These are phyloP conservation scores for Thumatha senex DNA, from an alignment of 2,888 invertebrate genomes.

Conservation along the genomic window DNA sequence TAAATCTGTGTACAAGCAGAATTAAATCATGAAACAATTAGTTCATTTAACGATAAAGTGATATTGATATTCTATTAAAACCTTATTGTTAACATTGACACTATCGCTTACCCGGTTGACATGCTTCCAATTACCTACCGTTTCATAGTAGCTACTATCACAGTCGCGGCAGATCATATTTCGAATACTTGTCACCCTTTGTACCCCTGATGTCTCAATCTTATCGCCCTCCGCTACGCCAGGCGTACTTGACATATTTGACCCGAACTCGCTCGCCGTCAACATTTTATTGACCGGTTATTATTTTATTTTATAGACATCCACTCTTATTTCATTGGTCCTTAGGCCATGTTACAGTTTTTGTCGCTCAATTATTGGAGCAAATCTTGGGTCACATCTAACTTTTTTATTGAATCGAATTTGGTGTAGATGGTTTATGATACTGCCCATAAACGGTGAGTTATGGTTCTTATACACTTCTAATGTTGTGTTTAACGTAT, in stretches of 20 bases:
- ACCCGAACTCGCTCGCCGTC: slow-evolving; percentile 53
- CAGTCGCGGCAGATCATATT: slow-evolving; percentile 72
- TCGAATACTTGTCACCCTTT: slow-evolving; percentile 68
- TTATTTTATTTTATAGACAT: slow-evolving; percentile 82
- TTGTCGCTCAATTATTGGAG: slow-evolving; percentile 73
- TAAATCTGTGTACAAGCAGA: no score
- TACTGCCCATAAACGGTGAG: slow-evolving; percentile 58
- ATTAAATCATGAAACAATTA: background rate
- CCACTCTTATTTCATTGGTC: slow-evolving; percentile 79
- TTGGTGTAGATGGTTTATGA: slow-evolving; percentile 57
- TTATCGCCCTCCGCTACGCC: slow-evolving; percentile 46
- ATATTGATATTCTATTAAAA: no score
- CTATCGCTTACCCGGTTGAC: slow-evolving; percentile 64
- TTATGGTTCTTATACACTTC: slow-evolving; percentile 45
- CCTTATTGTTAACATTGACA: slow-evolving; percentile 40
- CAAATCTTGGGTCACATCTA: slow-evolving; percentile 66
- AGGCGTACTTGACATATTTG: slow-evolving; percentile 77
- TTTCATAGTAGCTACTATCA: slow-evolving; percentile 69
- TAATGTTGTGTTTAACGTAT: background rate
- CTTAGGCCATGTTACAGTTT: slow-evolving; percentile 72
- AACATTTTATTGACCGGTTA: slow-evolving; percentile 80
- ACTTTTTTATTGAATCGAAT: slow-evolving; percentile 72
- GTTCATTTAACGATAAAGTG: background rate
- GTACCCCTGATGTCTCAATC: slow-evolving; percentile 53
- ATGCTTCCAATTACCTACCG: slow-evolving; percentile 73